A percentile compares a stretch with the other conserved stretches of the same genome.
These are phyloP conservation scores for Siderastrea siderea DNA, from an alignment of 92 coral and sea anemone species.

Conservation along the genomic window DNA sequence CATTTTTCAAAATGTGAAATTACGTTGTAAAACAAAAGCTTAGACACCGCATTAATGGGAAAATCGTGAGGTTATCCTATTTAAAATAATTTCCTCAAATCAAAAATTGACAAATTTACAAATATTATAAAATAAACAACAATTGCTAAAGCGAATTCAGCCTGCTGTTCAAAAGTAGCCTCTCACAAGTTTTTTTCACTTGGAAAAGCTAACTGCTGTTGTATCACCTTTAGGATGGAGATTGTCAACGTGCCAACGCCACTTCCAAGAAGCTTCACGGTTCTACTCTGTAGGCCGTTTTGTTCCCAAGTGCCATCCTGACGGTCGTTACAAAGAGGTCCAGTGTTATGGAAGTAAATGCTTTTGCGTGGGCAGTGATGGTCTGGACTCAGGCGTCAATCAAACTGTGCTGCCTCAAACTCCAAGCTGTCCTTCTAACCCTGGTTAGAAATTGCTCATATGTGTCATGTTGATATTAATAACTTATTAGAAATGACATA, in stretches of 20 bases:
- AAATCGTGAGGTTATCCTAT: too few species aligned
- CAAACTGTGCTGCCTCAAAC: slow-evolving; percentile 22
- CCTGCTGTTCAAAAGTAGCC: too few species aligned
- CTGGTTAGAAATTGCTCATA: slow-evolving; percentile 3
- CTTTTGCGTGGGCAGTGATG: slow-evolving; percentile 86
- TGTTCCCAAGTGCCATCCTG: slow-evolving; percentile 80
- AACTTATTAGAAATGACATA: too few species aligned
- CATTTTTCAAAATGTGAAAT: too few species aligned
- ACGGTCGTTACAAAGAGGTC: slow-evolving; percentile 88
- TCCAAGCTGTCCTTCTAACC: slow-evolving; percentile 52
- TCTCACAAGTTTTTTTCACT: too few species aligned
- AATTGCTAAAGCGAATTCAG: too few species aligned
- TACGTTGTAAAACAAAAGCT: too few species aligned
- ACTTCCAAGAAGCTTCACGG: slow-evolving; percentile 72
- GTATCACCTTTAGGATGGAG: slow-evolving; percentile 69
- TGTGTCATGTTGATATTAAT: background rate
- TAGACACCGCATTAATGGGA: too few species aligned
- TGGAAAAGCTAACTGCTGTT: background rate
- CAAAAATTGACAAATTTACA: too few species aligned
- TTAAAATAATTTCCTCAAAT: too few species aligned
- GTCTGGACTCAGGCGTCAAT: slow-evolving; percentile 75
- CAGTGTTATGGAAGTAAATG: slow-evolving; percentile 86
- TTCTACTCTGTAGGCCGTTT: slow-evolving; percentile 67
- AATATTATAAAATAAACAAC: too few species aligned
- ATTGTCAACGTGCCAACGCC: slow-evolving; percentile 82